phyloP scores from a whole-genome alignment of 1,140 invertebrate species.

The Psix sp. region DNA sequence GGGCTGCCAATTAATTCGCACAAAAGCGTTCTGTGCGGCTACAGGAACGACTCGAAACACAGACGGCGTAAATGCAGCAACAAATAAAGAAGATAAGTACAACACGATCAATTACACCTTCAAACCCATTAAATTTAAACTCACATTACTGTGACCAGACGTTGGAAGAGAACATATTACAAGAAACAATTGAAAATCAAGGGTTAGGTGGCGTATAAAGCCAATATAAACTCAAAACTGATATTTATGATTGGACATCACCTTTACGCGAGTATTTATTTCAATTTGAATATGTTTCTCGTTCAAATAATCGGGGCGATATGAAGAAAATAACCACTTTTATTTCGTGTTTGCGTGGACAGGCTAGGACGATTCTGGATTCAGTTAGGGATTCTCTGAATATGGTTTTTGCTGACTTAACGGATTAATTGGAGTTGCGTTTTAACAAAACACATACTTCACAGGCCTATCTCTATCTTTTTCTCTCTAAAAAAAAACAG shows the following conservation, averaged over 20 bases:
- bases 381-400: neutral
- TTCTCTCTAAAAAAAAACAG: neutral
- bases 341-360: conserved; percentile 3
- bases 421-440: neutral
- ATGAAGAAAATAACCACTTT: neutral
- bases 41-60: too few relatives aligned
- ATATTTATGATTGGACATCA: conserved; percentile 1
- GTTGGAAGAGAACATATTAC: too few relatives aligned
- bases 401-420: neutral
- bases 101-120: too few relatives aligned
- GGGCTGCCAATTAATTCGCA: too few relatives aligned
- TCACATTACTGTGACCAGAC: too few relatives aligned
- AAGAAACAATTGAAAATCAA: too few relatives aligned
- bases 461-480: neutral
- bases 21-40: too few relatives aligned
- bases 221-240: neutral
- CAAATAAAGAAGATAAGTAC: too few relatives aligned
- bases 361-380: neutral
- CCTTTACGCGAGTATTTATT: conserved; percentile 7
- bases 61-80: too few relatives aligned
- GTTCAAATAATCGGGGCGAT: neutral
- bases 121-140: too few relatives aligned
- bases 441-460: conserved; percentile 1
- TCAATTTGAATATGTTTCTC: conserved; percentile 8
- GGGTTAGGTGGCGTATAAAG: too few relatives aligned